Base-by-base conservation (phyloP, 2,888 invertebrate genomes). In the Chironomus tentans region DNA sequence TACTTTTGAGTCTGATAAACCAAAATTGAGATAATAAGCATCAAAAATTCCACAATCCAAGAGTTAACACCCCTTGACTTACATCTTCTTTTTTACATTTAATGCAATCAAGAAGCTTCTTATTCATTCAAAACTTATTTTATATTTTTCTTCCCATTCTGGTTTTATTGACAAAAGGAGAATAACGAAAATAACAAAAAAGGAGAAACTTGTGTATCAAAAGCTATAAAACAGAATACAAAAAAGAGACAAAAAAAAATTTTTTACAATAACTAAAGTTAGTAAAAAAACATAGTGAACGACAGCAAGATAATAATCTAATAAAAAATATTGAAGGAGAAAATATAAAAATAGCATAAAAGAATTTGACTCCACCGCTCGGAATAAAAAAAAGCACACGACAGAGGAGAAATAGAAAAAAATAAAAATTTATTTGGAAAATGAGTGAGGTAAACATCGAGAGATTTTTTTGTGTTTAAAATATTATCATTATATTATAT, bases 401-500 rank as follows among this genome's bases (percentile, higher is more conserved):
- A 24, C 21, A 65, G 21, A 65, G 21, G 18, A 65, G 13, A 65
- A 65, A 65, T 24, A 65, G 56, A 56, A 24, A 10, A 13, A 65
- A 22, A 56, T 15, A 65, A 21, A 13, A 21, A 12, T 65, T 22
- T 24, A 21, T 65, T 65, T 65, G 65, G 65, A 65, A 65, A 65
- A 65, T 65, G 65, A 65, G 65, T 65, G 65, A 65, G 65, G 65
- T 65, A 65, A 65, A 65, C 24, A 65, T 18, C 56, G 56, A 65
- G 22, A n/a, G 56, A 56, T 18, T 56, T 18, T 50, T 56, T 56
- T 56, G 56, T 15, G 18, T 15, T 15, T 56, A 18, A 15, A 56
- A 56, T 10, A 15, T 56, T 56, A 56, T 56, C 18, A 56, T 15
- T 56, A 56, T 15, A 56, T 56, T 56, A 10, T 38, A 38, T 38